Evolutionary conservation across 2,797 vertebrate genomes (phyloP).

Genomic region (Cyprinella venusta): DNA sequence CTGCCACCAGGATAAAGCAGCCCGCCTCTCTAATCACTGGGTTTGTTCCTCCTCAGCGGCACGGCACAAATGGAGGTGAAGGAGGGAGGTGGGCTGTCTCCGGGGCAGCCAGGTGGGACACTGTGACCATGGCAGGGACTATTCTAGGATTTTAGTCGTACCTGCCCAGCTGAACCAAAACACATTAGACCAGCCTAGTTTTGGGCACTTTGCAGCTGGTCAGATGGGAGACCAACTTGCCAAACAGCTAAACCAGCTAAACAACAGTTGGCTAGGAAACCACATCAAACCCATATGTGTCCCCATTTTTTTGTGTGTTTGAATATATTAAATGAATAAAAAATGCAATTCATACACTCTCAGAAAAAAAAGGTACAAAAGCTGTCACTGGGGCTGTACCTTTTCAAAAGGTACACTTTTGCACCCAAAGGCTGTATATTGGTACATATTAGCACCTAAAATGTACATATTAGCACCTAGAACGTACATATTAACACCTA

Average conservation of each 20-base stretch:
- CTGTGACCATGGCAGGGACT: background rate
- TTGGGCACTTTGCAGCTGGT: background rate
- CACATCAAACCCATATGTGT: background rate
- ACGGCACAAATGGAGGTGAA: slow-evolving; percentile 28
- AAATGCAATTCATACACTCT: too few species aligned
- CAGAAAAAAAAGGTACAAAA: too few species aligned
- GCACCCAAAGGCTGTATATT: too few species aligned
- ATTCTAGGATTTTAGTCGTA: background rate
- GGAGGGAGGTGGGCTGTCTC: slow-evolving; percentile 13
- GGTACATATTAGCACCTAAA: too few species aligned
- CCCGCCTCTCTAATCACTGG: slow-evolving; percentile 82
- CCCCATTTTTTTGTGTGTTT: too few species aligned
- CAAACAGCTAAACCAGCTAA: background rate
- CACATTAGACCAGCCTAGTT: background rate
- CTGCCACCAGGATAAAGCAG: slow-evolving; percentile 81
- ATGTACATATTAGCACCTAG: too few species aligned
- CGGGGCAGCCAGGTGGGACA: slow-evolving; percentile 47
- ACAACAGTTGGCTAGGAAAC: background rate
- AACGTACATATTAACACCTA: too few species aligned
- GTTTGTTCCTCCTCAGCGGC: slow-evolving; percentile 73
- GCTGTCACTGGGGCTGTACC: too few species aligned
- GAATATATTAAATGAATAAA: too few species aligned
- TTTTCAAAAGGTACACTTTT: too few species aligned
- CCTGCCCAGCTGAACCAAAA: background rate
- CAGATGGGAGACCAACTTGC: background rate